Percentiles rank a stretch among this genome's conserved stretches.
Evolutionary conservation across 2,113 vertebrate species (phyloP).

Genomic region (Heptranchias perlo): DNA sequence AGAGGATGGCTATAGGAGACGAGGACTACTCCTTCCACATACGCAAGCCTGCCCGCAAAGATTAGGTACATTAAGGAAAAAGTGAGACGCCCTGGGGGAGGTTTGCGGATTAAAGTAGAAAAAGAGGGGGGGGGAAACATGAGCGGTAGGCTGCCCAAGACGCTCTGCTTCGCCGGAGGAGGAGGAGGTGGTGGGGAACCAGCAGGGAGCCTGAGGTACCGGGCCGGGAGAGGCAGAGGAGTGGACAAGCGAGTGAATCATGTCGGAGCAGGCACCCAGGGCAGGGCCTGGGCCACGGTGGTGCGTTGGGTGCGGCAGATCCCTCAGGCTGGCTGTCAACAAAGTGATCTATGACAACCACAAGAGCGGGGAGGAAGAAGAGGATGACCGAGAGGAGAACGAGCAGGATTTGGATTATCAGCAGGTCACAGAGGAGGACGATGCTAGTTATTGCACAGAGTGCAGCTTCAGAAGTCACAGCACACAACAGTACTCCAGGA

Average conservation of each 20-base stretch:
- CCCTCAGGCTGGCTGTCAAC: conserved; percentile 62
- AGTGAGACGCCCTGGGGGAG: too few species aligned
- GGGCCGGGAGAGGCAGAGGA: conserved; percentile 75
- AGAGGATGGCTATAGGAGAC: too few species aligned
- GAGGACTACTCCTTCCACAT: too few species aligned
- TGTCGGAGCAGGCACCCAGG: conserved; percentile 69
- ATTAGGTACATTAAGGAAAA: too few species aligned
- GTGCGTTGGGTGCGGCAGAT: too few species aligned
- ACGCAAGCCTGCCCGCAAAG: too few species aligned
- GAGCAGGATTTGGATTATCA: too few species aligned
- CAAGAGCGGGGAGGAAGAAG: conserved; percentile 80
- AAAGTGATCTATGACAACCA: conserved; percentile 93
- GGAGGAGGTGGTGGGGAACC: conserved; percentile 67
- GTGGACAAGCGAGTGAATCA: conserved; percentile 63
- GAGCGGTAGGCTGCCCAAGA: conserved; percentile 88
- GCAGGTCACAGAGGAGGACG: too few species aligned
- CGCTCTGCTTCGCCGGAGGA: conserved; percentile 2
- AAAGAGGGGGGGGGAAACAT: conserved; percentile 47
- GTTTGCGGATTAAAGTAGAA: neutral
- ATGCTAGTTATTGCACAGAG: conserved; percentile 88
- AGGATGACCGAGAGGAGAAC: conserved; percentile 64
- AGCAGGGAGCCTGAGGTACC: conserved; percentile 72
- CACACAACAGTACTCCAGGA: conserved; percentile 88
- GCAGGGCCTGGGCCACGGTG: conserved; percentile 53
- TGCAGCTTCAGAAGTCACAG: conserved; percentile 91